These are phyloP conservation scores for Melanogrammus aeglefinus DNA, from an alignment of 2,797 vertebrate species.

Conservation along the genomic window DNA sequence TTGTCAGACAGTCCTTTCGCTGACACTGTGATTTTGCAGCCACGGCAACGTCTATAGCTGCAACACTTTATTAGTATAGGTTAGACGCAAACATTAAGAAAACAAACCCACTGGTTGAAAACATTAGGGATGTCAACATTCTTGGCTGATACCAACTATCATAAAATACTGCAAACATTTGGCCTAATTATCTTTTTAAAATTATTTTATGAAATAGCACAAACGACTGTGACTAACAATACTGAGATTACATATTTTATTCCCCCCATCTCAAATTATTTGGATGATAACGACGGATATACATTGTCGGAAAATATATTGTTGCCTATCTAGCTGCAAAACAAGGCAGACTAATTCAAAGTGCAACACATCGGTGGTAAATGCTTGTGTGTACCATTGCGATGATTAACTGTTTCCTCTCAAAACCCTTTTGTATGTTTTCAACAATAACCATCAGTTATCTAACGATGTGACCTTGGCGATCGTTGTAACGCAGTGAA, in stretches of 20 bases:
- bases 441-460: neutral
- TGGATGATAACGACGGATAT: neutral
- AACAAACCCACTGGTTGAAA: neutral
- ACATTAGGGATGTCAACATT: neutral
- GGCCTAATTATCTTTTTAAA: no score
- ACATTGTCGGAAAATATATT: neutral
- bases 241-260: neutral
- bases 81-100: neutral
- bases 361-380: neutral
- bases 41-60: neutral
- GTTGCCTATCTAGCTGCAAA: neutral
- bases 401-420: neutral
- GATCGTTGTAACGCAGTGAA: neutral
- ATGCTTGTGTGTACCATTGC: neutral
- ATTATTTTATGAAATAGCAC: no score
- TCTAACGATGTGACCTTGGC: no score
- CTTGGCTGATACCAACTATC: neutral
- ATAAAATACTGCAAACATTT: neutral
- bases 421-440: no score
- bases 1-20: neutral
- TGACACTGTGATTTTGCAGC: neutral
- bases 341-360: no score
- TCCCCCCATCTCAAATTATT: neutral
- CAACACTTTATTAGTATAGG: neutral
- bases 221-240: neutral